Evolutionary conservation across 2,888 invertebrate species (phyloP), one percentile per base, ranked within the genome.

Genomic region (Apocheima hispidaria): DNA sequence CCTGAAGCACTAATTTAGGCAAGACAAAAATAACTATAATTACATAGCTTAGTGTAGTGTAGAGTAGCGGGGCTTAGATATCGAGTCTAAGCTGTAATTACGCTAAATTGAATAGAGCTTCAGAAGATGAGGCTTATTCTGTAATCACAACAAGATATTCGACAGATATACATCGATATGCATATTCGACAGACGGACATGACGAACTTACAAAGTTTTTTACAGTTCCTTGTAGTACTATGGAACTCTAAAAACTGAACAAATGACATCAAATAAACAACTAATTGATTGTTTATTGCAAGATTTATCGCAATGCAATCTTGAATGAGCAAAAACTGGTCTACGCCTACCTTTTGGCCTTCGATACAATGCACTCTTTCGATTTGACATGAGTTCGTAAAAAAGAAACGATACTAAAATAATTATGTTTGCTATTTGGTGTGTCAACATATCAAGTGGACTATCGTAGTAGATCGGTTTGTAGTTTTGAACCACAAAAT

Each of bases 331-430:
- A 72, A 71, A 75, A 72, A 69, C 69, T 60, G 30, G 71, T 65
- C 58, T 58, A 64, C 72, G 66, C 74, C 77, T 74, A 76, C 79
- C 72, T 23, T 54, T 49, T 68, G 76, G 63, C 82, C 81, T 82
- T 82, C 81, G 58, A 68, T 77, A 75, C 77, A 80, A 77, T 79
- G 77, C 76, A 77, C 65, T 60, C 50, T 65, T 68, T 72, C 59
- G 58, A 65, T 63, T 67, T 65, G 68, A 64, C 70, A 71, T 61
- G 70, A 62, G 49, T 23, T 23, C 43, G 46, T 61, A 40, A 63
- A 65, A 71, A 69, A 69, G 63, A 60, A 49, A 61, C 46, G 33
- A 54, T 28, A 38, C 36, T 57, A 48, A 48, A 48, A 20, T 30
- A 33, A 21, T n/a, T n/a, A n/a, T 38, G 21, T 21, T 41, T 41